Base-by-base conservation (phyloP, 2,113 vertebrate genomes). In the Gnathonemus echidnorhynchus region DNA sequence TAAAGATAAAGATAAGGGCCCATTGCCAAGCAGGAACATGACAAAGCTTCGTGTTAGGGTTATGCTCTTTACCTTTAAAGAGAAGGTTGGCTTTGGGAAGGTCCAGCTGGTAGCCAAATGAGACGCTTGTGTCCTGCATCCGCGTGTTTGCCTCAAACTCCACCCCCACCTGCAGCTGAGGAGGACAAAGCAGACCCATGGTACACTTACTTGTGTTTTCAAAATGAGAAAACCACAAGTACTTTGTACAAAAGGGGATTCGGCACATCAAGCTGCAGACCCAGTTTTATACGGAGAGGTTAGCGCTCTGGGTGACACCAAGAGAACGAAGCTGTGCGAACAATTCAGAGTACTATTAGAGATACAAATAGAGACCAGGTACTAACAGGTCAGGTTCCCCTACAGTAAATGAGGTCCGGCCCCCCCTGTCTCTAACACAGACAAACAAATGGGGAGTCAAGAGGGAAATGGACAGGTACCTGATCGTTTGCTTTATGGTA, bases 401-500 rank as follows among this genome's bases (percentile, higher is more conserved):
- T 77, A 39, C 15, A 35, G 70, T 13, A 77, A 17, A 35, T 77
- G 5, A 35, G 5, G 4, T 13, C 74, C 0, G 15, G 31, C 1
- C 15, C 31, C 4, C 11, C 17, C 74, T 8, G 35, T 42, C 35
- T 19, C 35, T 15, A 42, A 39, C 35, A 80, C 74, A 80, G 35
- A 42, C 13, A 77, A 39, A 31, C 0, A 13, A 77, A 39, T 6
- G 13, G 70, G 31, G 27, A 31, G 15, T 27, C 8, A 27, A 13
- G n/a, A 70, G 10, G 10, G 27, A 31, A 31, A 70, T 31, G n/a
- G 10, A 70, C 3, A 85, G 11, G 0, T 93, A 97, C 97, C 97
- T 98, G 97, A 70, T 98, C 97, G 5, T 96, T 98, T 89, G 97
- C 97, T 96, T 96, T 97, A 94, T 98, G 97, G 94, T 98, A 98